Conservation (phyloP, 30 jellyfish, hydroid and myxozoan species). For the Aurelia aurita region DNA sequence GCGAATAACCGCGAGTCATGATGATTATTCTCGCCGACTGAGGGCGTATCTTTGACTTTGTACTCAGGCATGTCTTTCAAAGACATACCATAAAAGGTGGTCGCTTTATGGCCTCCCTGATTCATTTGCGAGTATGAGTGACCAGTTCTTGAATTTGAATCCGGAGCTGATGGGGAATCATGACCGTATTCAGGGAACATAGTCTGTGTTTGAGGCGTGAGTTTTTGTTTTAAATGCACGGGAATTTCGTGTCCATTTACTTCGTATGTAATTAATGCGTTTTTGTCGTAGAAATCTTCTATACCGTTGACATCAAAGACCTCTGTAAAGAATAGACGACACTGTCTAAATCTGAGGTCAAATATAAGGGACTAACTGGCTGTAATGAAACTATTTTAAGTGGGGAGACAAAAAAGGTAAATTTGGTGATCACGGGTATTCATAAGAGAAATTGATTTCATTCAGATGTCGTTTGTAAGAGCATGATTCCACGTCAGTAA, state of each 20-base stretch:
- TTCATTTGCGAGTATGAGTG: constrained; percentile 36
- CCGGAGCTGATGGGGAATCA: constrained; percentile 72
- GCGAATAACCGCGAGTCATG: constrained; percentile 5
- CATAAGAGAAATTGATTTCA: no score
- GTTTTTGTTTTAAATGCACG: constrained; percentile 90
- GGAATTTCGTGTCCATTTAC: constrained; percentile 98
- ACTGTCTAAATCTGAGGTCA: no score
- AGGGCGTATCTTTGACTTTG: constrained; percentile 84
- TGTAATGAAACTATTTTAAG: no score
- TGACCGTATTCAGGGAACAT: constrained; percentile 96
- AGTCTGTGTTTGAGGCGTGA: constrained; percentile 92
- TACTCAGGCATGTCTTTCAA: constrained; percentile 96
- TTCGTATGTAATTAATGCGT: constrained; percentile 92
- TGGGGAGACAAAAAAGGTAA: no score
- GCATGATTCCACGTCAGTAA: no score
- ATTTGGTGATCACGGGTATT: no score
- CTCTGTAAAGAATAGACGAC: constrained; percentile 50
- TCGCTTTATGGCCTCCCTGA: constrained; percentile 45
- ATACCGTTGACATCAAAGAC: constrained; percentile 95
- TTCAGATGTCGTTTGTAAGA: no score
- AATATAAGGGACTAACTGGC: no score
- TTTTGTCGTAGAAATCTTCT: constrained; percentile 94
- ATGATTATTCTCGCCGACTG: constrained; percentile 48
- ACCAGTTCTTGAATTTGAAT: constrained; percentile 55
- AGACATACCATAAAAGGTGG: constrained; percentile 84